Conservation (phyloP, 2,888 invertebrate species). For the Campoplex capitator region DNA sequence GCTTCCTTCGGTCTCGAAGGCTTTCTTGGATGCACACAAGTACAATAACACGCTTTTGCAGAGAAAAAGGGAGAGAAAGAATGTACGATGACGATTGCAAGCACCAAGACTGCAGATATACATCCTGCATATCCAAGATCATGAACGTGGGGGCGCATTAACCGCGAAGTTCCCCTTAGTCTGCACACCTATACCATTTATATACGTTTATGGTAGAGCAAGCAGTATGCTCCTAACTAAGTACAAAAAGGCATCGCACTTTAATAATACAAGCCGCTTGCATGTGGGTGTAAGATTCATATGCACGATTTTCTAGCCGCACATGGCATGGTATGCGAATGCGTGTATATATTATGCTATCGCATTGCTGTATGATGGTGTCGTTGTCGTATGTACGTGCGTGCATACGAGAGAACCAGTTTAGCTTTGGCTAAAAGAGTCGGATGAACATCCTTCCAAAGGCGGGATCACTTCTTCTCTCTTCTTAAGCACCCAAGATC, state of each 20-base stretch:
- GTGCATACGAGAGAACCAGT: constrained; percentile 73
- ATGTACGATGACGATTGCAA: constrained; percentile 10
- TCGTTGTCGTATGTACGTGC: constrained; percentile 65
- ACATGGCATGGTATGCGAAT: constrained; percentile 21
- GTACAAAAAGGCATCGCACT: constrained; percentile 9
- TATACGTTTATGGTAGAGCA: background rate
- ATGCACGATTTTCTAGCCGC: background rate
- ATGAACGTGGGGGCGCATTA: constrained; percentile 52
- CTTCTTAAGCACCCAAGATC: constrained; percentile 61
- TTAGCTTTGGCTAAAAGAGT: constrained; percentile 61
- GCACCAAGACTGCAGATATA: constrained; percentile 5
- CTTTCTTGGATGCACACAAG: constrained; percentile 40
- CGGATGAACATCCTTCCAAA: constrained; percentile 67
- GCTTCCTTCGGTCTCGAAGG: constrained; percentile 59
- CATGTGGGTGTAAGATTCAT: constrained; percentile 19
- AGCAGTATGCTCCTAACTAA: background rate
- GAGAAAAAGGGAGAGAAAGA: constrained; percentile 11
- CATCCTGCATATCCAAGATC: constrained; percentile 1
- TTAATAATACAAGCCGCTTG: background rate
- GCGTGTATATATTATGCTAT: constrained; percentile 39
- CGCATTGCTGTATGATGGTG: constrained; percentile 41
- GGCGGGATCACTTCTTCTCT: constrained; percentile 70
- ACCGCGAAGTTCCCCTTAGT: constrained; percentile 36
- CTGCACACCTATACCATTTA: background rate
- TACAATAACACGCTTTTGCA: constrained; percentile 33